Percentiles rank a stretch among this genome's conserved stretches.
These are phyloP conservation scores for Zygaena filipendulae DNA, from an alignment of 2,888 invertebrate genomes.

Conservation along the genomic window DNA sequence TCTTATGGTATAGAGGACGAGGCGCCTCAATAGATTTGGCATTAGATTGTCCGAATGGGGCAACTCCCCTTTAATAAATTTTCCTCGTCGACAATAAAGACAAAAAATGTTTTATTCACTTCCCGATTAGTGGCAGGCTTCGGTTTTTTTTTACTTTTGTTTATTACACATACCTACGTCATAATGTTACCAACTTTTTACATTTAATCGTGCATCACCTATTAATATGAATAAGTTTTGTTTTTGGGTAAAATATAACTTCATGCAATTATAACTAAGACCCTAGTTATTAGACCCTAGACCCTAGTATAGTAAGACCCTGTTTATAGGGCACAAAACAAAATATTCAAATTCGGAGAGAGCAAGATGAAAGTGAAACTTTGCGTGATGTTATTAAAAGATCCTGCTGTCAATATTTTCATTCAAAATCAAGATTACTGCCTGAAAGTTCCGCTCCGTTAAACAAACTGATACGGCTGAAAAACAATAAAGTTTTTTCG, in stretches of 20 bases:
- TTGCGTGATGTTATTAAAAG: too few relatives aligned
- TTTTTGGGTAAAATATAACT: constrained; percentile 1
- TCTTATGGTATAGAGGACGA: constrained; percentile 45
- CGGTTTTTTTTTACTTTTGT: not conserved
- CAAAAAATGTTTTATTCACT: constrained; percentile 6
- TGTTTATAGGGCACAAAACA: too few relatives aligned
- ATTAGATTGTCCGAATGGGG: constrained; percentile 43
- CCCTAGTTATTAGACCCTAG: too few relatives aligned
- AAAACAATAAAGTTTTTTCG: too few relatives aligned
- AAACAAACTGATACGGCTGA: too few relatives aligned
- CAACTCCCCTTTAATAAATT: constrained; percentile 35
- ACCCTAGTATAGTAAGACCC: too few relatives aligned
- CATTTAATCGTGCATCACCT: not conserved
- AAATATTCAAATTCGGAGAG: too few relatives aligned
- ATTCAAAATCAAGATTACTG: too few relatives aligned
- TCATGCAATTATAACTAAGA: constrained; percentile 1
- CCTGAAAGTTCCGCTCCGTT: too few relatives aligned
- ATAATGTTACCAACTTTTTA: not conserved
- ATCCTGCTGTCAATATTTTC: too few relatives aligned
- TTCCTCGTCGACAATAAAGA: constrained; percentile 27
- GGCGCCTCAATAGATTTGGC: constrained; percentile 58
- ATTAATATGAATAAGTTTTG: not conserved
- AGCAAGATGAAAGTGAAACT: too few relatives aligned
- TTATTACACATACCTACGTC: not conserved
- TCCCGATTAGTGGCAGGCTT: constrained; percentile 7